Evolutionary conservation across 2,888 invertebrate genomes (phyloP).

Genomic region (Callyntrura sp.): DNA sequence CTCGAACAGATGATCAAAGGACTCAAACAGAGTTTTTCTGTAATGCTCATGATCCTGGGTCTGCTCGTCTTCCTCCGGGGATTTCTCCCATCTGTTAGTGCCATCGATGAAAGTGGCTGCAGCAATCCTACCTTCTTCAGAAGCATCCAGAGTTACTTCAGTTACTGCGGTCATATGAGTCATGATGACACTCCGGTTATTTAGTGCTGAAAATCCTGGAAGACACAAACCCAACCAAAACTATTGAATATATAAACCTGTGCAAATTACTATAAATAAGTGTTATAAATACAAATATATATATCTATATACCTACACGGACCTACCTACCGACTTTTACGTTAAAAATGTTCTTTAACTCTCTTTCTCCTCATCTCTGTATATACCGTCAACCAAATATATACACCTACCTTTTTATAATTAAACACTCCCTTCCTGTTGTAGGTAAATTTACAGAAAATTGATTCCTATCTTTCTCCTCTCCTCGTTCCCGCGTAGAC

Average conservation of each 20-base stretch:
- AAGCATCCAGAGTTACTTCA: slow-evolving; percentile 62
- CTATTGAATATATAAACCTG: slow-evolving; percentile 42
- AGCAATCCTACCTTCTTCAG: slow-evolving; percentile 68
- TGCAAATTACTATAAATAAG: slow-evolving; percentile 32
- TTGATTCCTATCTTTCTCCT: slow-evolving; percentile 22
- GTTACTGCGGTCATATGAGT: slow-evolving; percentile 69
- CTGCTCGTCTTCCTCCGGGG: slow-evolving; percentile 81
- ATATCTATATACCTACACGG: neutral
- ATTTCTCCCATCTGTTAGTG: slow-evolving; percentile 81
- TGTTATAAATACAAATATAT: neutral
- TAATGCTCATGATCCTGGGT: slow-evolving; percentile 83
- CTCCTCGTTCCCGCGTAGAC: neutral
- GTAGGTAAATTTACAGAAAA: neutral
- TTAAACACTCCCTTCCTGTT: slow-evolving; percentile 2
- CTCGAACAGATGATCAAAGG: slow-evolving; percentile 83
- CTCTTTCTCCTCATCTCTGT: neutral
- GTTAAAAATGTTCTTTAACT: slow-evolving; percentile 24
- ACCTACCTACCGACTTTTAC: slow-evolving; percentile 29
- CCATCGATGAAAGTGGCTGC: slow-evolving; percentile 71
- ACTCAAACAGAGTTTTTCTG: slow-evolving; percentile 83
- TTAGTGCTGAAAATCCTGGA: neutral
- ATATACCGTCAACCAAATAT: slow-evolving; percentile 11
- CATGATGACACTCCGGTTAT: slow-evolving; percentile 72
- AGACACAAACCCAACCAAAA: slow-evolving; percentile 44
- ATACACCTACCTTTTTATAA: slow-evolving; percentile 24